These are phyloP conservation scores for Bos javanicus DNA, from an alignment of 2,113 vertebrate species.

Conservation along the genomic window DNA sequence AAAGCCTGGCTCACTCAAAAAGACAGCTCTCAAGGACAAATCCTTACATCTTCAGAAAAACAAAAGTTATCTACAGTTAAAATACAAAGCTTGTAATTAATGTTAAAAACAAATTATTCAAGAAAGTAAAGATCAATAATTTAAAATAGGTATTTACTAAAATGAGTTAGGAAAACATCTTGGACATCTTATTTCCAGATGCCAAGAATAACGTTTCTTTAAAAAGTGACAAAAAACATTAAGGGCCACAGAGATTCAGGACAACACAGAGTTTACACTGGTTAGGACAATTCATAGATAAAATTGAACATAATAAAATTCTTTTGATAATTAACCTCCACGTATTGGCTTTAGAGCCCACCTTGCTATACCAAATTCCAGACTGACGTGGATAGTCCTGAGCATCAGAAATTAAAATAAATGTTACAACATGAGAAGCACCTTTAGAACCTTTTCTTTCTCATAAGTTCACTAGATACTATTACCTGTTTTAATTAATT, in stretches of 20 bases:
- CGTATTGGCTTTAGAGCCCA: not conserved
- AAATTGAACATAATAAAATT: not conserved
- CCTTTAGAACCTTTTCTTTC: not conserved
- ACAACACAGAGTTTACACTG: not conserved
- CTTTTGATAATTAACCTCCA: not conserved
- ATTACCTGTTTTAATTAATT: slow-evolving; percentile 90
- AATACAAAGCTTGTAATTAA: not conserved
- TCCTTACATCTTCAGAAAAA: not conserved
- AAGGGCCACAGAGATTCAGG: not conserved
- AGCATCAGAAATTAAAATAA: not conserved
- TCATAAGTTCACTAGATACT: not conserved
- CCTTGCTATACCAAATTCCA: not conserved
- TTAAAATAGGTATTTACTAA: not conserved
- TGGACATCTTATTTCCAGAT: not conserved
- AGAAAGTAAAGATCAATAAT: not conserved
- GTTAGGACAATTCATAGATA: not conserved
- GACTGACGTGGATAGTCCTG: not conserved
- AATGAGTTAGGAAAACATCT: not conserved
- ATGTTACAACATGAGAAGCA: not conserved
- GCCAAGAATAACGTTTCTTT: not conserved
- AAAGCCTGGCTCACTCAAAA: not conserved
- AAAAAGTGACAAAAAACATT: not conserved
- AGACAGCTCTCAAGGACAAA: not conserved
- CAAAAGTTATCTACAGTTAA: not conserved
- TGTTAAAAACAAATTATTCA: not conserved